Conservation (phyloP, 2,113 vertebrate species). For the Semicossyphus pulcher region DNA sequence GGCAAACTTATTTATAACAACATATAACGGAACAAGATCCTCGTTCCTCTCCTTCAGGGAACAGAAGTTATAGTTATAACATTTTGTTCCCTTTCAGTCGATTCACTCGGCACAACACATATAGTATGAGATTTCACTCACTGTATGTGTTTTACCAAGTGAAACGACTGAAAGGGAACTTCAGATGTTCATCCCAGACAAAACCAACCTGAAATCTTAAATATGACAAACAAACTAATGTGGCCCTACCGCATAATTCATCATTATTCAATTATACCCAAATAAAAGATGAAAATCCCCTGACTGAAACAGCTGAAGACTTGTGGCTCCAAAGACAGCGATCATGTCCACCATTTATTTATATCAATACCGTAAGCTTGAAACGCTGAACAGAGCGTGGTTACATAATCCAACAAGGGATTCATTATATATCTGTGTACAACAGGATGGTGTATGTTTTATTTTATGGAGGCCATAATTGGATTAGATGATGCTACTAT, state of each 20-base stretch:
- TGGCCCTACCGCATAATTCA: too few relatives aligned
- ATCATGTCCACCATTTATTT: constrained; percentile 5
- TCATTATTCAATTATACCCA: too few relatives aligned
- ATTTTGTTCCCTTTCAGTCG: too few relatives aligned
- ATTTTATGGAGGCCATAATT: background rate
- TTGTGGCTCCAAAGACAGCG: background rate
- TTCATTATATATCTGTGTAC: background rate
- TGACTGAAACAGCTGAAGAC: constrained; percentile 5
- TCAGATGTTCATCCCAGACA: background rate
- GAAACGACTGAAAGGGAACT: too few relatives aligned
- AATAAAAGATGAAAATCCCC: too few relatives aligned
- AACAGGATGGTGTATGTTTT: background rate
- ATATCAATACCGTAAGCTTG: constrained; percentile 1
- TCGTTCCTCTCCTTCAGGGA: too few relatives aligned
- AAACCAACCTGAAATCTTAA: constrained; percentile 1
- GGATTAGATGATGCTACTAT: constrained; percentile 9
- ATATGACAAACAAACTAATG: too few relatives aligned
- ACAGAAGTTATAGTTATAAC: too few relatives aligned
- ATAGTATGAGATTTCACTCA: too few relatives aligned
- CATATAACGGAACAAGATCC: too few relatives aligned
- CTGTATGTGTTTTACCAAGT: too few relatives aligned
- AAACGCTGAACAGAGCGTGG: background rate
- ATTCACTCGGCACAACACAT: too few relatives aligned
- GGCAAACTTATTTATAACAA: background rate
- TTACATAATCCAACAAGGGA: background rate